phyloP scores from a whole-genome alignment of 2,888 invertebrate genomes.

The Nasonovia ribisnigri region DNA sequence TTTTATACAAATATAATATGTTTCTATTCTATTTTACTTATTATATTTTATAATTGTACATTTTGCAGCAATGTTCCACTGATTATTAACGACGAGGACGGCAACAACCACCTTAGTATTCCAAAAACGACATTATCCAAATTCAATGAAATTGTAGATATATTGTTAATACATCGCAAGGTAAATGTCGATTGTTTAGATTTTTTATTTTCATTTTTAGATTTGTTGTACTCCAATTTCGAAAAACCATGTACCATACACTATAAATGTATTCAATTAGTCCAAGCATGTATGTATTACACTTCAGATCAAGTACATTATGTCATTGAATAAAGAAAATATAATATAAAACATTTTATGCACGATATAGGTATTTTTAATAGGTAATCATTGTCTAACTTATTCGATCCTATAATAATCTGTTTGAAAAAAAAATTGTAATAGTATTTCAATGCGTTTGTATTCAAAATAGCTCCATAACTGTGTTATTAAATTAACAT shows the following conservation, averaged over 20 bases:
- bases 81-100: neutral
- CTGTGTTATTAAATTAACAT: too few species aligned
- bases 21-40: too few species aligned
- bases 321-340: neutral
- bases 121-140: neutral
- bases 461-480: too few species aligned
- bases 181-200: conserved; percentile 14
- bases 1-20: too few species aligned
- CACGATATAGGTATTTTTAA: too few species aligned
- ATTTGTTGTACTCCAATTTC: neutral
- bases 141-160: conserved; percentile 14
- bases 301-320: conserved; percentile 30
- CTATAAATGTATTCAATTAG: conserved; percentile 37
- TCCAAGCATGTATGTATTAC: conserved; percentile 44
- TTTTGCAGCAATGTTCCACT: neutral
- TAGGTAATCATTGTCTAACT: too few species aligned
- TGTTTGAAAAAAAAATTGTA: too few species aligned
- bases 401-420: too few species aligned
- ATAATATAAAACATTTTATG: neutral
- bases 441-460: too few species aligned
- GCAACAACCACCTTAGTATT: neutral
- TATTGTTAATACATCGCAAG: neutral
- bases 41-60: neutral
- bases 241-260: conserved; percentile 34
- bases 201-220: conserved; percentile 51